Evolutionary conservation across 2,113 vertebrate species (phyloP).

Genomic region (Spilogale gracilis): DNA sequence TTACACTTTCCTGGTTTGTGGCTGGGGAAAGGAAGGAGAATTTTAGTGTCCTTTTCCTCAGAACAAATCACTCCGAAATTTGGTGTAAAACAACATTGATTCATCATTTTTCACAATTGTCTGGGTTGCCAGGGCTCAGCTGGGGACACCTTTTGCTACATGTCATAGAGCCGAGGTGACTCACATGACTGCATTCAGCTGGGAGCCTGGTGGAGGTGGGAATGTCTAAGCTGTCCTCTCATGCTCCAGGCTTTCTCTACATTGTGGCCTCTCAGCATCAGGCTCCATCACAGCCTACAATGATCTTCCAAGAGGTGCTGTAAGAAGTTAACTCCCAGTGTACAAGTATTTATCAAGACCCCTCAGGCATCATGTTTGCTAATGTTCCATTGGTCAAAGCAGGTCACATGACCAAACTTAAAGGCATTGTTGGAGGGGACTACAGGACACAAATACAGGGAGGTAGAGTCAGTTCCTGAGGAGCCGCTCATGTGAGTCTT

Average conservation of each 20-base stretch:
- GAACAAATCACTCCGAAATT: background rate
- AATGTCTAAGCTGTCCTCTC: background rate
- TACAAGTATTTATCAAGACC: background rate
- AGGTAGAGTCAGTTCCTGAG: background rate
- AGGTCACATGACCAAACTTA: background rate
- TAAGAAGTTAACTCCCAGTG: background rate
- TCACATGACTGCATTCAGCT: background rate
- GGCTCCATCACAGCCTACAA: background rate
- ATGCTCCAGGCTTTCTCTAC: background rate
- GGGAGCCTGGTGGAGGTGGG: background rate
- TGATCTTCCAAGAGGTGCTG: background rate
- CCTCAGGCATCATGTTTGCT: background rate
- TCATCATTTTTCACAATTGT: background rate
- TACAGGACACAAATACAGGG: background rate
- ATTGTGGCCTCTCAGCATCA: background rate
- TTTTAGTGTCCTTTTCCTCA: background rate
- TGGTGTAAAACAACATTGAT: background rate
- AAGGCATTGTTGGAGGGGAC: background rate
- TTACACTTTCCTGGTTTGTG: background rate
- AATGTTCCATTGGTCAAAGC: slow-evolving; percentile 21
- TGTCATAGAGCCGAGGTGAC: background rate
- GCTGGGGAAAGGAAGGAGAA: background rate
- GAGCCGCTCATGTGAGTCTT: background rate
- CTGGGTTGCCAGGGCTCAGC: background rate
- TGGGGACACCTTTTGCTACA: background rate